Evolutionary conservation across 2,888 invertebrate genomes (phyloP).

Genomic region (Sarcophaga rosellei): DNA sequence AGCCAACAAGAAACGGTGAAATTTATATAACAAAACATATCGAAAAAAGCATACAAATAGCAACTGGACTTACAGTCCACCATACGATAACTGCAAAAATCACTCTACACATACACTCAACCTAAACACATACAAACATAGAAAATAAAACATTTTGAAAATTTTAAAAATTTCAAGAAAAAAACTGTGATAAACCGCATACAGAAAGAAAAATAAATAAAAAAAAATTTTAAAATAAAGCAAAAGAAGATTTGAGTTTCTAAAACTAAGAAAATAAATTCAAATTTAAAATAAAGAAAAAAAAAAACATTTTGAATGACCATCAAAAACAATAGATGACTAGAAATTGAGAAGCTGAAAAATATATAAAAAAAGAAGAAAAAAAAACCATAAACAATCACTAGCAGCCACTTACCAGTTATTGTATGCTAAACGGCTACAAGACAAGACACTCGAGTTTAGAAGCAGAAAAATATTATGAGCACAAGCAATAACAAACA

Average conservation of each 20-base stretch:
- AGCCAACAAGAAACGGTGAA: slow-evolving; percentile 77
- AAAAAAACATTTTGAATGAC: slow-evolving; percentile 47
- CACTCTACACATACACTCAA: slow-evolving; percentile 3
- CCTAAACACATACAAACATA: background rate
- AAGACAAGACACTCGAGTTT: background rate
- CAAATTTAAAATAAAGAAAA: slow-evolving; percentile 5
- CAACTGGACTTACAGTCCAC: slow-evolving; percentile 27
- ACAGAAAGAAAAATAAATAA: too few species aligned
- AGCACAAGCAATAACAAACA: slow-evolving; percentile 9
- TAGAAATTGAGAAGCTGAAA: slow-evolving; percentile 18
- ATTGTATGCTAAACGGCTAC: background rate
- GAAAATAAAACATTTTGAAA: background rate
- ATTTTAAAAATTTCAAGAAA: background rate
- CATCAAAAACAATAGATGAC: slow-evolving; percentile 48
- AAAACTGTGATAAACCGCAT: background rate
- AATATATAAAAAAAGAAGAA: background rate
- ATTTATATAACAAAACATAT: slow-evolving; percentile 75
- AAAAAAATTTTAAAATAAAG: background rate
- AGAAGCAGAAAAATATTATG: background rate
- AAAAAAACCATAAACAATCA: background rate
- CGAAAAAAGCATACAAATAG: slow-evolving; percentile 55
- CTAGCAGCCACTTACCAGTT: background rate
- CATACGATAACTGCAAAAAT: background rate
- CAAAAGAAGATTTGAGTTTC: slow-evolving; percentile 54
- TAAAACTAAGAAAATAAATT: slow-evolving; percentile 20